A percentile compares a stretch with the other conserved stretches of the same genome.
These are phyloP conservation scores for Peromyscus leucopus DNA, from an alignment of 2,113 vertebrate species.

Conservation along the genomic window DNA sequence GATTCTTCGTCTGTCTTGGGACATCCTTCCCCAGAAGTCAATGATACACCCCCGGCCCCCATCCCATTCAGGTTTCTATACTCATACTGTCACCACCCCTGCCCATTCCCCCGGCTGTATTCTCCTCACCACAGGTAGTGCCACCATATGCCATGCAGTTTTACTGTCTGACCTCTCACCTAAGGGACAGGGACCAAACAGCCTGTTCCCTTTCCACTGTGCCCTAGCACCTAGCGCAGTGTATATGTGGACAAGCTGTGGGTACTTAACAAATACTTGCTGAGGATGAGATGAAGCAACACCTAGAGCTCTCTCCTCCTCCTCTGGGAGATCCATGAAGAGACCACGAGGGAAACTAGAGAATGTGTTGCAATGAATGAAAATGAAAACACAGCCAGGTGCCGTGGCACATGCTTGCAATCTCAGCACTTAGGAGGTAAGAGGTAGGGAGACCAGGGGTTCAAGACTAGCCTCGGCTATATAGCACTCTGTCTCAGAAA, in stretches of 20 bases:
- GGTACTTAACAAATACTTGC: not conserved
- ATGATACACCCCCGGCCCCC: rapidly evolving
- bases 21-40: not conserved
- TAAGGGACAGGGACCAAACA: not conserved
- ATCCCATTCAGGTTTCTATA: not conserved
- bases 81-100: rapidly evolving
- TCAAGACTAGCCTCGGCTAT: not conserved
- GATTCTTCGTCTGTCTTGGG: not conserved
- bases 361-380: not conserved
- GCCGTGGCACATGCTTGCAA: not conserved
- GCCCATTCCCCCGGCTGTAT: not conserved
- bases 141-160: not conserved
- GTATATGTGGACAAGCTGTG: not conserved
- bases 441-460: not conserved
- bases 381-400: not conserved
- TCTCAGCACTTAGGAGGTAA: not conserved
- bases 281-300: not conserved
- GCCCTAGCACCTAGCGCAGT: not conserved
- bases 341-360: not conserved
- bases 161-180: not conserved
- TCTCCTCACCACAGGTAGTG: not conserved
- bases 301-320: not conserved
- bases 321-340: not conserved
- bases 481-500: not conserved
- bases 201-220: not conserved